phyloP scores from a whole-genome alignment of 2,888 invertebrate species.

The Bembecia ichneumoniformis region DNA sequence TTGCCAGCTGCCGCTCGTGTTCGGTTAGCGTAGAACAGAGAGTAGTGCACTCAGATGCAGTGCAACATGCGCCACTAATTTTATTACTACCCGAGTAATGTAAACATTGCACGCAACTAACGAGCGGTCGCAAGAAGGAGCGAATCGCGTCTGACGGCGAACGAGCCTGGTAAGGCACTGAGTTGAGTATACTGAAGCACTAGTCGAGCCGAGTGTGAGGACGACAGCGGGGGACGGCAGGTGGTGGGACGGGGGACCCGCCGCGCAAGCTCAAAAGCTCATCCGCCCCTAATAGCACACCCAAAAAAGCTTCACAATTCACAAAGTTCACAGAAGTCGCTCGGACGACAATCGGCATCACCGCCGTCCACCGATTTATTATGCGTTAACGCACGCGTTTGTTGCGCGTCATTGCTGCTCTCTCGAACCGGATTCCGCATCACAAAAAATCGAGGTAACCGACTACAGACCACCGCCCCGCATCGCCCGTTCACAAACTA shows the following conservation, averaged over 20 bases:
- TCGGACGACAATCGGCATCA: too few relatives aligned
- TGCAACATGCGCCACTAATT: background rate
- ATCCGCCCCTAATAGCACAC: background rate
- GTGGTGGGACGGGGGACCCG: conserved; percentile 8
- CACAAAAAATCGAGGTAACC: too few relatives aligned
- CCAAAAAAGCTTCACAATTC: background rate
- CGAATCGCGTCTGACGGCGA: conserved; percentile 9
- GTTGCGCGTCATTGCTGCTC: too few relatives aligned
- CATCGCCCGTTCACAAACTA: too few relatives aligned
- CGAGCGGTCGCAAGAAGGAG: conserved; percentile 1
- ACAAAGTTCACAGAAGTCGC: background rate
- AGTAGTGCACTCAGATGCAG: background rate
- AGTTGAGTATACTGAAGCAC: background rate
- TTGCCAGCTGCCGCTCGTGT: background rate
- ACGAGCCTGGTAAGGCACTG: conserved; percentile 56
- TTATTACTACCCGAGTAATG: background rate
- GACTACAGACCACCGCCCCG: too few relatives aligned
- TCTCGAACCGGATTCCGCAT: too few relatives aligned
- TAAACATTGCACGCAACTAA: background rate
- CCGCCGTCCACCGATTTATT: too few relatives aligned
- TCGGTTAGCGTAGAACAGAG: background rate
- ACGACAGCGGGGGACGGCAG: conserved; percentile 5
- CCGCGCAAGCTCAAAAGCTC: conserved; percentile 3
- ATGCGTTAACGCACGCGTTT: too few relatives aligned
- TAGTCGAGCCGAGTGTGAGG: conserved; percentile 4